These are phyloP conservation scores for Sceloporus undulatus DNA, from an alignment of 2,113 vertebrate species.

Conservation along the genomic window DNA sequence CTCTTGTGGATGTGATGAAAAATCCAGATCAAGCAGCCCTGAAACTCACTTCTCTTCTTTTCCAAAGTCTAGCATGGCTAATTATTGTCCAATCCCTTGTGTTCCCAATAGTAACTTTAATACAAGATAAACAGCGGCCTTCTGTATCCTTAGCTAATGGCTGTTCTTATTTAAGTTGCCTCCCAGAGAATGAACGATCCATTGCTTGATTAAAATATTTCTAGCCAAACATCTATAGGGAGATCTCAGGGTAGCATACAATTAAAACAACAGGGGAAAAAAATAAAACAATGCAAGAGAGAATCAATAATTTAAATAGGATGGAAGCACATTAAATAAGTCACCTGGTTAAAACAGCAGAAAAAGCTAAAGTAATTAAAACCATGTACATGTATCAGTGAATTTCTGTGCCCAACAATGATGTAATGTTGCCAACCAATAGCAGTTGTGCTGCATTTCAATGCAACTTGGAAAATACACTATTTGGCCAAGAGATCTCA, in stretches of 20 bases:
- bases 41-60: not conserved
- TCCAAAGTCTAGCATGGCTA: not conserved
- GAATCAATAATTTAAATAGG: too few species aligned
- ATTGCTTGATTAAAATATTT: too few species aligned
- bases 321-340: too few species aligned
- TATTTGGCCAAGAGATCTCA: too few species aligned
- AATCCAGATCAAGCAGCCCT: not conserved
- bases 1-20: not conserved
- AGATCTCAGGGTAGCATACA: too few species aligned
- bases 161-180: not conserved
- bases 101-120: not conserved
- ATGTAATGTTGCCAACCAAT: too few species aligned
- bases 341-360: too few species aligned
- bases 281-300: too few species aligned
- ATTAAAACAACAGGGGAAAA: too few species aligned
- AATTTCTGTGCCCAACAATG: not conserved
- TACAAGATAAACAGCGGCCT: not conserved
- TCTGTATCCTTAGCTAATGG: not conserved
- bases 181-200: too few species aligned
- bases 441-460: not conserved
- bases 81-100: not conserved
- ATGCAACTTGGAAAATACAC: not conserved
- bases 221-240: too few species aligned
- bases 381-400: not conserved
- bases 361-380: too few species aligned